Evolutionary conservation across 64 coral and sea anemone species (phyloP), one percentile per base, ranked within the genome.

Genomic region (Stichodactyla mertensii): DNA sequence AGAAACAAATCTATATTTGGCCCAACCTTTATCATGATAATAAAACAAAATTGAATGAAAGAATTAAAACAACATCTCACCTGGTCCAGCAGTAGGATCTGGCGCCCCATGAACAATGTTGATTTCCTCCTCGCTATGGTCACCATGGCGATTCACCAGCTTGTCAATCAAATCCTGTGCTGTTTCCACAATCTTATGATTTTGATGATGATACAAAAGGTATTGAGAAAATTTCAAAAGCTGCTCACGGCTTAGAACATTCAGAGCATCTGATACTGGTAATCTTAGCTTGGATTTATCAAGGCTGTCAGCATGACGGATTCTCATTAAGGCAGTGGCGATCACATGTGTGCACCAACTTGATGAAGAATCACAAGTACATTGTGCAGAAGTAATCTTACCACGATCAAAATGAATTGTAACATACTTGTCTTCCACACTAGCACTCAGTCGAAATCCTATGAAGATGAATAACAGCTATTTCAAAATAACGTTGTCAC

Each of bases 391-490:
- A 55, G 90, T 95, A 69, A 95, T 95, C 59, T 95, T 95, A 7
- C 93, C 90, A 53, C 93, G 90, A 82, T 95, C 93, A 85, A 92
- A 95, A 16, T 89, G 80, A 79, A 95, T 79, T 27, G 84, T 77
- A 45, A 95, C 93, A 58, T 92, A 92, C 51, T 61, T 36, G 13
- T 80, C 79, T 6, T 94, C 90, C 16, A 98, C 92, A 24, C 77
- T 81, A 16, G 95, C 95, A 94, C 95, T 98, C 23, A 98, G 53
- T 20, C 92, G 95, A 56, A 98, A 98, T 6, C 95, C 95, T 98
- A 22, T 11, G 5, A 66, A 20, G 62, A 22, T 61, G 36, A 45
- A 45, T 45, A 45, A 45, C 36, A 45, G 0, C 1, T 45, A 45
- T 45, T 45, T 45, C 36, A 45, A 45, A 45, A 45, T 1, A 45